Percentiles rank a stretch among this genome's conserved stretches.
phyloP scores from a whole-genome alignment of 2,888 invertebrate species.

The Neuroscelio doddi region DNA sequence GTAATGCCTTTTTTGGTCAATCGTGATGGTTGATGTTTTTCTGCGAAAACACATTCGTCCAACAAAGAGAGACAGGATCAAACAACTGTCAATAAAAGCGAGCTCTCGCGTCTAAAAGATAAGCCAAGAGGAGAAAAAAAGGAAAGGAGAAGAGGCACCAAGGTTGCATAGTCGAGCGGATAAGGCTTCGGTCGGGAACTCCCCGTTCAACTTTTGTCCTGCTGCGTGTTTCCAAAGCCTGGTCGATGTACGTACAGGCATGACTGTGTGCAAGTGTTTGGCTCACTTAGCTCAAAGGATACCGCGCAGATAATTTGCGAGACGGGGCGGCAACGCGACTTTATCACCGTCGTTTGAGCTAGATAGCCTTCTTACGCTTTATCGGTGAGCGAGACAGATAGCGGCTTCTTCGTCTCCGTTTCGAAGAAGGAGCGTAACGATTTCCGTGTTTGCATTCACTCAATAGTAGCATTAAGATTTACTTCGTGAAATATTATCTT shows the following conservation, averaged over 20 bases:
- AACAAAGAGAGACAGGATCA: slow-evolving; percentile 1
- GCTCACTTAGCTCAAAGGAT: slow-evolving; percentile 33
- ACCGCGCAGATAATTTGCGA: slow-evolving; percentile 49
- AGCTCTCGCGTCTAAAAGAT: slow-evolving; percentile 14
- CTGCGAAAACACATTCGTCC: background rate
- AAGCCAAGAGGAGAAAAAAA: slow-evolving; percentile 11
- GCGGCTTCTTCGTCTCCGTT: slow-evolving; percentile 21
- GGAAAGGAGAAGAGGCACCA: slow-evolving; percentile 6
- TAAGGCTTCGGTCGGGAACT: no score
- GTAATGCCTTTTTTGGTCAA: no score
- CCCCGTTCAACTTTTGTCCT: background rate
- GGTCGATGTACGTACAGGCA: slow-evolving; percentile 14
- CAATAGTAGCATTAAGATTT: slow-evolving; percentile 34
- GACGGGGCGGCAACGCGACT: slow-evolving; percentile 42
- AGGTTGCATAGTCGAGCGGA: no score
- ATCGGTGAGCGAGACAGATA: slow-evolving; percentile 33
- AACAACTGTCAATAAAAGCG: slow-evolving; percentile 34
- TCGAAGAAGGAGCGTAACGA: slow-evolving; percentile 40
- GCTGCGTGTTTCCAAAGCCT: slow-evolving; percentile 24
- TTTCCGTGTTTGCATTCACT: slow-evolving; percentile 40
- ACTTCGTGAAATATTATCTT: no score
- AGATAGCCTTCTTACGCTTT: slow-evolving; percentile 41
- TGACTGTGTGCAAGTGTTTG: slow-evolving; percentile 8
- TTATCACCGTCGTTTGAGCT: slow-evolving; percentile 46
- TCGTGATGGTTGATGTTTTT: no score